A percentile compares a stretch with the other conserved stretches of the same genome.
phyloP scores from a whole-genome alignment of 2,113 vertebrate species.

The Panthera uncia region DNA sequence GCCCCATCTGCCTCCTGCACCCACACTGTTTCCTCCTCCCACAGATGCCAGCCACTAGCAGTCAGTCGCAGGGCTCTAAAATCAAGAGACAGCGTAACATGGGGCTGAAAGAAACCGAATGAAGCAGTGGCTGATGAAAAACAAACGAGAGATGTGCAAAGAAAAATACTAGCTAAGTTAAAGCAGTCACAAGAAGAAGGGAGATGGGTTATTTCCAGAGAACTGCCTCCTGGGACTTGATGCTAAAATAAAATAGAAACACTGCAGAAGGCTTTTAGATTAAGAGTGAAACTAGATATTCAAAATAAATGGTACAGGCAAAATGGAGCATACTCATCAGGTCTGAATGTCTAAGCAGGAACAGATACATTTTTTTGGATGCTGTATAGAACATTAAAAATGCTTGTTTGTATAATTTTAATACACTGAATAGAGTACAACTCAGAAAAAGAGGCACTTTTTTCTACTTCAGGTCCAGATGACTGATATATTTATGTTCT shows the following conservation, averaged over 20 bases:
- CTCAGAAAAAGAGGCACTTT: not conserved
- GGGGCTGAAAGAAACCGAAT: not conserved
- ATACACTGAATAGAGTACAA: not conserved
- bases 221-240: not conserved
- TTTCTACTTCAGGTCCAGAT: conserved; percentile 14
- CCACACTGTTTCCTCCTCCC: conserved; percentile 26
- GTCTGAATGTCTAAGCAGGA: conserved; percentile 14
- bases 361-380: not conserved
- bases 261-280: not conserved
- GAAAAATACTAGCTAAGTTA: conserved; percentile 30
- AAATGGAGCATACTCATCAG: not conserved
- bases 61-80: conserved; percentile 24
- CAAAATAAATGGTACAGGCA: not conserved
- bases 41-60: conserved; percentile 29
- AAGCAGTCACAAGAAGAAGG: not conserved
- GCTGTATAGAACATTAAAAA: not conserved
- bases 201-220: not conserved
- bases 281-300: not conserved
- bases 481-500: not conserved
- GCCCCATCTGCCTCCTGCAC: conserved; percentile 53
- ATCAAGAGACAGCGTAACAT: not conserved
- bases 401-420: not conserved
- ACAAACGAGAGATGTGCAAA: not conserved
- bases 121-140: not conserved
- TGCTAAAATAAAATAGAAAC: conserved; percentile 39